phyloP scores from a whole-genome alignment of 2,888 invertebrate genomes.

The Quadroppia sp. region DNA sequence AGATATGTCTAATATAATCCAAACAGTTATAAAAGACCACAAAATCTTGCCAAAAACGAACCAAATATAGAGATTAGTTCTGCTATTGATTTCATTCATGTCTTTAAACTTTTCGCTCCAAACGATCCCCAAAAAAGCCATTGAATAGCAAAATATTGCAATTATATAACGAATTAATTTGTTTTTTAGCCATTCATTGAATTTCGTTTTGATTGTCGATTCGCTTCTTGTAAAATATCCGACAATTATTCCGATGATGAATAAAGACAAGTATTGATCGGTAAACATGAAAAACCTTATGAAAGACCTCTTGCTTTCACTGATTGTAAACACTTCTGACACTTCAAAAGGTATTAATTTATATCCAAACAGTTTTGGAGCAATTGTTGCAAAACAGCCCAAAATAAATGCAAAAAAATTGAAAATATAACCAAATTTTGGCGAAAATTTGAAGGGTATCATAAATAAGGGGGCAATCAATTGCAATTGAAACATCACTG shows the following conservation, averaged over 20 bases:
- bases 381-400: conserved; percentile 2
- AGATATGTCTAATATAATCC: conserved; percentile 22
- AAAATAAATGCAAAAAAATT: conserved; percentile 1
- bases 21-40: conserved; percentile 35
- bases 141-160: not conserved
- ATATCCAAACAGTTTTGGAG: conserved; percentile 12
- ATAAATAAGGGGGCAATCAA: conserved; percentile 35
- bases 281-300: not conserved
- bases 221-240: conserved; percentile 23
- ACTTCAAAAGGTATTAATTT: conserved; percentile 35
- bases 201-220: not conserved
- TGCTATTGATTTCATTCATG: not conserved
- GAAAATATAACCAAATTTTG: conserved; percentile 10
- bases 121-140: not conserved
- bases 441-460: not conserved
- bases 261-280: conserved; percentile 34
- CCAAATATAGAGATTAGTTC: conserved; percentile 23
- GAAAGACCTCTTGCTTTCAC: conserved; percentile 10
- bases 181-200: not conserved
- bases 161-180: not conserved
- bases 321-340: conserved; percentile 13
- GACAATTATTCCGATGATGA: conserved; percentile 30
- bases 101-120: conserved; percentile 41
- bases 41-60: conserved; percentile 34
- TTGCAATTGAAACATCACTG: conserved; percentile 34